Base-by-base conservation (phyloP, 2,888 invertebrate genomes). In the Leptinotarsa juncta region DNA sequence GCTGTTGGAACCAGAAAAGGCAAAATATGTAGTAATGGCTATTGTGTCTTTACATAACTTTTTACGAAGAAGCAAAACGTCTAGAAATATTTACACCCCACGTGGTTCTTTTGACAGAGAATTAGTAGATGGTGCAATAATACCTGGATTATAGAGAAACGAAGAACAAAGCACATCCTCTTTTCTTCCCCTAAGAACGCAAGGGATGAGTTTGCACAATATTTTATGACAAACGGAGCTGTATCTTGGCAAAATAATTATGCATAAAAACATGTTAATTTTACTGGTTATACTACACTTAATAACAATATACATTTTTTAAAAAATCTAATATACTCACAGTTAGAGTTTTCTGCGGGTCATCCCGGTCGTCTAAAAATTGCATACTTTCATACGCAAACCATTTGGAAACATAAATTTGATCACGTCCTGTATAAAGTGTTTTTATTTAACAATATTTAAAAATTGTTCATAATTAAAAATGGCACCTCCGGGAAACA, bases 21-120 rank as follows among this genome's bases (percentile, higher is more conserved):
- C 1, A 20, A 1, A 20, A 20, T 20, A 20, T 20, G 20, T 20
- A 18, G 66, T 65, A 20, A 72, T 79, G 74, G 32, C 77, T 20
- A 51, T 20, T 60, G 70, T 65, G 15, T 70, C 15, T 49, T 70
- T 77, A 42, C 78, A 78, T 65, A 78, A 75, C 66, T 77, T 75
- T 77, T 77, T 77, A 71, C 70, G 74, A 49, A 77, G 57, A 77
- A 77, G 71, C 65, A 67, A 72, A 65, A 70, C 67, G 26, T 74
- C 73, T n/a, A 50, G 55, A 71, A 53, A 75, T 51, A 55, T 65
- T 53, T 76, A 76, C 49, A 72, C 72, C 26, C 72, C 75, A 57
- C 51, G 23, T 66, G 69, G 70, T 57, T 65, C 72, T 62, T 69
- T 75, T 66, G 72, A 75, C 65, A 67, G 67, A 23, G 67, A 72